Evolutionary conservation across 1,140 invertebrate genomes (phyloP).

Genomic region (Drosophila tropicalis): DNA sequence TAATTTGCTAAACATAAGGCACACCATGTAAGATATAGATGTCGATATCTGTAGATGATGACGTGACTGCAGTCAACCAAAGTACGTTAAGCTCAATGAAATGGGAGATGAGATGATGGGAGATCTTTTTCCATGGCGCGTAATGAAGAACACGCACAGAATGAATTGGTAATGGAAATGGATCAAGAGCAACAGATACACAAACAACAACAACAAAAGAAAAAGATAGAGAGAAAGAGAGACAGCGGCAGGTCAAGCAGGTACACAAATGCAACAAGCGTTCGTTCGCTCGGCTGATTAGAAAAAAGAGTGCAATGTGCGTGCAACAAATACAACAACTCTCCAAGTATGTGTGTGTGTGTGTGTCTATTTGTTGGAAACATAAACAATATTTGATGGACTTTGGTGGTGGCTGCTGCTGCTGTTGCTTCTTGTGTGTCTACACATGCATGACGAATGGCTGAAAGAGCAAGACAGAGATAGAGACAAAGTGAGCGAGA

Average conservation of each 20-base stretch:
- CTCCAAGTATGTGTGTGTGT: not conserved
- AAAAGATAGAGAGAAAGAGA: conserved; percentile 21
- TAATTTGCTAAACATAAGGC: conserved; percentile 56
- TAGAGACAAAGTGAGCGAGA: conserved; percentile 11
- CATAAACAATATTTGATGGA: conserved; percentile 79
- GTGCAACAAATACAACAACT: conserved; percentile 32
- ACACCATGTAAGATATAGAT: conserved; percentile 21
- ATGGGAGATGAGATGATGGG: conserved; percentile 9
- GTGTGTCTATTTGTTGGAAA: conserved; percentile 62
- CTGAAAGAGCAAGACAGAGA: conserved; percentile 21
- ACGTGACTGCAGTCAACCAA: conserved; percentile 74
- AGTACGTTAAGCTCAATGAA: conserved; percentile 64
- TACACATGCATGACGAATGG: conserved; percentile 75
- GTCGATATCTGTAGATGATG: conserved; percentile 37
- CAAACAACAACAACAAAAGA: conserved; percentile 27
- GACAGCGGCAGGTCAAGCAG: conserved; percentile 70
- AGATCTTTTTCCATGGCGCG: conserved; percentile 33
- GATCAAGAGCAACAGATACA: conserved; percentile 73
- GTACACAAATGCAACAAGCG: conserved; percentile 80
- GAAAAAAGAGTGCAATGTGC: conserved; percentile 73
- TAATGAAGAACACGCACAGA: conserved; percentile 78
- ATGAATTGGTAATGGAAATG: conserved; percentile 77
- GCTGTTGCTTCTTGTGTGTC: conserved; percentile 66
- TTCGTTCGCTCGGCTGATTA: conserved; percentile 65
- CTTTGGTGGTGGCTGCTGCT: not conserved